Percentiles rank a stretch among this genome's conserved stretches.
Evolutionary conservation across 2,113 vertebrate species (phyloP).

Genomic region (Salvelinus namaycush): DNA sequence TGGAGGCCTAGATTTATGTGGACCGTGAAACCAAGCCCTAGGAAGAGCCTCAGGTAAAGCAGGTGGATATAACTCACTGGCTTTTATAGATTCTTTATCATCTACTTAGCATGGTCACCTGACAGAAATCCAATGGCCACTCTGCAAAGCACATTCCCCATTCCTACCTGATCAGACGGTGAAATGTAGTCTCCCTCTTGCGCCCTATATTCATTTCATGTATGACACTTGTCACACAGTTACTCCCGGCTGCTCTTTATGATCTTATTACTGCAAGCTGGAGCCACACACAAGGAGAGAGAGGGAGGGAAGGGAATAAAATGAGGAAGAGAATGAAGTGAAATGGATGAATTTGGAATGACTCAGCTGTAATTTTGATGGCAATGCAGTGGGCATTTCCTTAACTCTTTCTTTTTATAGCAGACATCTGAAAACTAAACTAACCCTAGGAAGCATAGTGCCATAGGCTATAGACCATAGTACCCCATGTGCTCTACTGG

Average conservation of each 20-base stretch:
- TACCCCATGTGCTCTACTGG: no score
- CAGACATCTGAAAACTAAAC: background rate
- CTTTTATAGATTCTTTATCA: slow-evolving; percentile 63
- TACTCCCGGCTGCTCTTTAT: slow-evolving; percentile 56
- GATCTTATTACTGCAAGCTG: slow-evolving; percentile 6
- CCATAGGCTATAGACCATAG: no score
- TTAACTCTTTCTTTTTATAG: background rate
- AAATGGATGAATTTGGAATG: background rate
- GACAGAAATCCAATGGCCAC: slow-evolving; percentile 62
- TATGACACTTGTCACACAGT: slow-evolving; percentile 17
- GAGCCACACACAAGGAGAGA: background rate
- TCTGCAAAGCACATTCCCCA: slow-evolving; percentile 37
- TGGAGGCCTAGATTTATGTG: background rate
- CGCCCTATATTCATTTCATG: slow-evolving; percentile 54
- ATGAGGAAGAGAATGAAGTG: slow-evolving; percentile 9
- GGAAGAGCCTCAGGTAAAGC: background rate
- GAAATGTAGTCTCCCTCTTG: slow-evolving; percentile 49
- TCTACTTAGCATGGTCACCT: slow-evolving; percentile 56
- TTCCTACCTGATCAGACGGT: slow-evolving; percentile 52
- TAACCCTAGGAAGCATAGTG: no score
- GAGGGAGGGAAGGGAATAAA: slow-evolving; percentile 8
- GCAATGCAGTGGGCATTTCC: background rate
- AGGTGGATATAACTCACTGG: slow-evolving; percentile 25
- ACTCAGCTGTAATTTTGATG: no score
- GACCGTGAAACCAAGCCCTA: background rate